Percentiles rank a stretch among this genome's conserved stretches.
Evolutionary conservation across 2,797 vertebrate genomes (phyloP).

Genomic region (Glyptemys insculpta): DNA sequence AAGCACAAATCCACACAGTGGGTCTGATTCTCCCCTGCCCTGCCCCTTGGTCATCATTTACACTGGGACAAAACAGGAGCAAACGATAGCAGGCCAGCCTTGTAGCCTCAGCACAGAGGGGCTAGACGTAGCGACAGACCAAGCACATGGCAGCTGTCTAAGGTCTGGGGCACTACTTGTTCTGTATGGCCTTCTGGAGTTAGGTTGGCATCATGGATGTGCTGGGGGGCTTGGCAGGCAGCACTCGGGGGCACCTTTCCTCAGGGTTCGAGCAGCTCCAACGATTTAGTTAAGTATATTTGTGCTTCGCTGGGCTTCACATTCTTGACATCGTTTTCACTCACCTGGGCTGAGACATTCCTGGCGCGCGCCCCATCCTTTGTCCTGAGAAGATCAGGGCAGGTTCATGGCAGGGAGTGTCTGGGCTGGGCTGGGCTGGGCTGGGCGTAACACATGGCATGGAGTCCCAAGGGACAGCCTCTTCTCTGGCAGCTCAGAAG

Average conservation of each 20-base stretch:
- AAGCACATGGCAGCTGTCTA: not conserved
- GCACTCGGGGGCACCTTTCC: no score
- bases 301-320: not conserved
- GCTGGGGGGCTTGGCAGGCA: no score
- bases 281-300: not conserved
- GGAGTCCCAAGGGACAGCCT: not conserved
- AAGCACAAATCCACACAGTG: not conserved
- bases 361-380: not conserved
- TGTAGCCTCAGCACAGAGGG: not conserved
- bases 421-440: not conserved
- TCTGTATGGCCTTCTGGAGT: not conserved
- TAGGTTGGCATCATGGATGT: not conserved
- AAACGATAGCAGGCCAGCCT: no score
- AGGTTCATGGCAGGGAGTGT: fast-evolving
- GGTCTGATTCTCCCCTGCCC: not conserved
- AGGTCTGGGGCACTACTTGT: not conserved
- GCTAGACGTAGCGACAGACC: not conserved
- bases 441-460: not conserved
- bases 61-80: not conserved
- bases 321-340: not conserved
- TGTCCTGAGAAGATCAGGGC: not conserved
- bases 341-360: not conserved
- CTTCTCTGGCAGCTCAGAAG: not conserved
- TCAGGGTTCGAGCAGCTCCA: not conserved
- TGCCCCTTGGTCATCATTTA: not conserved